Evolutionary conservation across 1,140 invertebrate genomes (phyloP), one percentile per base, ranked within the genome.

Genomic region (Hypsibius dujardini): DNA sequence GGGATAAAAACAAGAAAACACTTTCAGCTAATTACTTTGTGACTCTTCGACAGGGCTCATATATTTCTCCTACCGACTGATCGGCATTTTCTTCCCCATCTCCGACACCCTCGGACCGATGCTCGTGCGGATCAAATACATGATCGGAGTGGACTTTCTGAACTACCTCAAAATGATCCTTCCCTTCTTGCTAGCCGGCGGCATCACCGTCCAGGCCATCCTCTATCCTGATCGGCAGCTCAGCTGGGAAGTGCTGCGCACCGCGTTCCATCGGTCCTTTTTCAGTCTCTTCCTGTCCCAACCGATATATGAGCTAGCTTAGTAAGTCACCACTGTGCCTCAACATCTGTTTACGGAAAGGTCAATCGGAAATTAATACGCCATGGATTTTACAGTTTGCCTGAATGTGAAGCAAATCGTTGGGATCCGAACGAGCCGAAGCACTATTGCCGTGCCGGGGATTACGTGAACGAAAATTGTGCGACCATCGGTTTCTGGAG

Each of bases 221-320:
- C 74, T 81, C n/a, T 82, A 80, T 73, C 81, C 81, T 1, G 78
- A 79, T 73, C 77, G 76, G 59, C 79, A 80, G 40, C 72, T 82
- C 2, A 74, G 73, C 50, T 69, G 71, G 12, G 77, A 79, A 15
- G 71, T 79, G 1, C 71, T 81, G 1, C 75, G 77, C 71, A 74
- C 75, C 47, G 78, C 78, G 2, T 75, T 82, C 14, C 76, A 79
- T 47, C 74, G 79, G 46, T 77, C 79, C 7, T 75, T 79, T 47
- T 78, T 82, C 74, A 78, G 78, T 56, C 75, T 82, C 71, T 82
- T 81, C 70, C 74, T 81, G 28, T 80, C 80, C 40, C 62, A 67
- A 67, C 77, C 80, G 47, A 76, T 79, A 50, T 72, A 74, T 59
- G 81, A 82, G 72, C 72, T 82, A 1, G 76, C 7, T 7, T 67